Base-by-base conservation (phyloP, 1,140 invertebrate species). In the Diabrotica virgifera region DNA sequence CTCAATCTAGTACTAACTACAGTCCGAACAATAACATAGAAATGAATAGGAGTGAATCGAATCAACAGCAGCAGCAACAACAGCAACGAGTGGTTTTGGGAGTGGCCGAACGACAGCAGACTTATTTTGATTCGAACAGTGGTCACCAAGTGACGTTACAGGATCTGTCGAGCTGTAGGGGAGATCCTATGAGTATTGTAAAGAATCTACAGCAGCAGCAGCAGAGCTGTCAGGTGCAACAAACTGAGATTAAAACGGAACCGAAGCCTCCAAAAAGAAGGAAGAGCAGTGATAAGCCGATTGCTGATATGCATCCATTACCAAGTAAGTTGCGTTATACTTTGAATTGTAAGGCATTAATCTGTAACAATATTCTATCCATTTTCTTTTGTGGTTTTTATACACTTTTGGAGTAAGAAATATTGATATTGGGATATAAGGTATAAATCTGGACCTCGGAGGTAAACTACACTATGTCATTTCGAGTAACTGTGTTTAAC, bases 181-280 rank as follows among this genome's bases (percentile, higher is more conserved):
- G 87, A 24, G 89, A 90, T 72, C 86, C 88, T 6, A 90, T 89
- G 86, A 88, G 84, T 76, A 87, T 89, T 72, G 87, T 89, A 12
- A 90, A 90, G 78, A 89, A 87, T 78, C 79, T 89, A 62, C 88
- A 88, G 78, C 83, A 79, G 37, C 78, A 84, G 68, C 83, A 87
- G 65, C 84, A 87, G 64, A 83, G 82, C 68, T 87, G 86, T 78
- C 85, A 86, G 71, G 79, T 87, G 73, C 80, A 80, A 12, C 76
- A 75, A 61, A 55, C 64, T 2, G 78, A 85, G 75, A 73, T 80
- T 52, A 85, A 85, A 75, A 73, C 79, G 14, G 79, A 77, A 67
- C 80, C 80, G 74, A 76, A 66, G 68, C 80, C 76, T 62, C 65
- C 70, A 10, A 73, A 80, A 52, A 73, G 83, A 56, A 77, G 84